These are phyloP conservation scores for Alosa alosa DNA, from an alignment of 2,113 vertebrate species.

Conservation along the genomic window DNA sequence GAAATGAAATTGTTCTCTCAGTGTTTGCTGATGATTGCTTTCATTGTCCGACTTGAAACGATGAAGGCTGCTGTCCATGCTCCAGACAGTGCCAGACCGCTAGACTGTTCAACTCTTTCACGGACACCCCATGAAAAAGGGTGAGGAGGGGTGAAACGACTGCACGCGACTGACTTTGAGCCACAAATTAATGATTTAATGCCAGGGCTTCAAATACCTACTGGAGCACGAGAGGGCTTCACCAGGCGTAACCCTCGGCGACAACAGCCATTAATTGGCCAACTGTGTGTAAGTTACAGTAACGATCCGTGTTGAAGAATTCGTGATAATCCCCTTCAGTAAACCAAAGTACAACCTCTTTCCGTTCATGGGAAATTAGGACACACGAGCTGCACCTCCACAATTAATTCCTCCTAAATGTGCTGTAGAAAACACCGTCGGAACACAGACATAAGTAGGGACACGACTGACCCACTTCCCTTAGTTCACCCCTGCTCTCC, in stretches of 20 bases:
- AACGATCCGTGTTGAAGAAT: constrained; percentile 27
- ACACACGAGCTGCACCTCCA: constrained; percentile 22
- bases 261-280: constrained; percentile 11
- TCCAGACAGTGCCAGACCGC: neutral
- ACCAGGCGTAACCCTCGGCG: constrained; percentile 26
- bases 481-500: constrained; percentile 2
- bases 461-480: constrained; percentile 25
- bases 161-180: neutral
- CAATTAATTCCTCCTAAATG: constrained; percentile 27
- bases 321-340: constrained; percentile 35
- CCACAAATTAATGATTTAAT: neutral
- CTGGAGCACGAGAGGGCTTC: neutral
- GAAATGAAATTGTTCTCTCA: too few species aligned
- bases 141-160: neutral
- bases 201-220: neutral
- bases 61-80: neutral
- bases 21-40: too few species aligned
- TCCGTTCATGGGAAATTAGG: constrained; percentile 36
- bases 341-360: constrained; percentile 28
- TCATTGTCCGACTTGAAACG: neutral
- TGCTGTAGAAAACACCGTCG: neutral
- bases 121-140: neutral
- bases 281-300: constrained; percentile 10
- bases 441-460: neutral
- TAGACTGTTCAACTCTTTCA: neutral